A percentile compares a stretch with the other conserved stretches of the same genome.
These are phyloP conservation scores for Phylloscopus trochiloides DNA, from an alignment of 2,113 vertebrate species.

Conservation along the genomic window DNA sequence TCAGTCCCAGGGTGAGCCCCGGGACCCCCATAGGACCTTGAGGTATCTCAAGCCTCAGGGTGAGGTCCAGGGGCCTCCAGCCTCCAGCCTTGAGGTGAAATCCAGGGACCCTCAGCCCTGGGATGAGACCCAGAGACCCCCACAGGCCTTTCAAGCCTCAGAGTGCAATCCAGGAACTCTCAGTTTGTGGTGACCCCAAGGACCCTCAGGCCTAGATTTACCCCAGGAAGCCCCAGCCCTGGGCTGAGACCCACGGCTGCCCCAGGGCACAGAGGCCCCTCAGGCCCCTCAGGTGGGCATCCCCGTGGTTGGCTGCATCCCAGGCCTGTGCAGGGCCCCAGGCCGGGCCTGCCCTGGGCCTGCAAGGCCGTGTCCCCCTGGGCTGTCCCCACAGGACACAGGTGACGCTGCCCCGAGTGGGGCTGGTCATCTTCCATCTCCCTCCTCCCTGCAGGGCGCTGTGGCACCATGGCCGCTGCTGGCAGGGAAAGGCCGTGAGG, in stretches of 20 bases:
- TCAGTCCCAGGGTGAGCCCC: too few species aligned
- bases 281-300: not conserved
- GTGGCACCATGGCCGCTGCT: not conserved
- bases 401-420: not conserved
- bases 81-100: not conserved
- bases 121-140: not conserved
- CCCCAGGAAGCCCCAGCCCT: not conserved
- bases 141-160: not conserved
- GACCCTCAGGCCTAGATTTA: not conserved
- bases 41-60: not conserved
- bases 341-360: not conserved
- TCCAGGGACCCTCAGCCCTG: not conserved
- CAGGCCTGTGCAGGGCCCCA: not conserved
- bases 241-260: not conserved
- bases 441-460: not conserved
- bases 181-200: not conserved
- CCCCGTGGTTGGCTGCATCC: rapidly evolving
- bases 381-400: not conserved
- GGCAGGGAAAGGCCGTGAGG: rapidly evolving
- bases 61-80: not conserved
- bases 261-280: not conserved
- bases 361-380: rapidly evolving
- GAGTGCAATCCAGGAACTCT: too few species aligned
- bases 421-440: not conserved
- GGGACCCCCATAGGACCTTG: too few species aligned